Conservation (phyloP, 2,797 vertebrate species). For the Sebastes matsubarae region DNA sequence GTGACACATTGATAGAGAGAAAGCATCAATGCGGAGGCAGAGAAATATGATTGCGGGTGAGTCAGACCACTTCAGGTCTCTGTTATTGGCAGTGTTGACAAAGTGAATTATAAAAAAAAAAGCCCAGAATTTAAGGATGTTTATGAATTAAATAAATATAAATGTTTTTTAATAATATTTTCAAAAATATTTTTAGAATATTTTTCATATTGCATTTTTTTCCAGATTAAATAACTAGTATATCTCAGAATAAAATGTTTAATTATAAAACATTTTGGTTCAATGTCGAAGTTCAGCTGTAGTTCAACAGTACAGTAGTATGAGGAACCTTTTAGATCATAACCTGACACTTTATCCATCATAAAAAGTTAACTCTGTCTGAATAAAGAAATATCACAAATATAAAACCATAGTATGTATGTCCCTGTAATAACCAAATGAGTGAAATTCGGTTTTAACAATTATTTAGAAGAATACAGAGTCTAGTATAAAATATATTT, state of each 20-base stretch:
- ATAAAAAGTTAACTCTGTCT: background rate
- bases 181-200: background rate
- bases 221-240: background rate
- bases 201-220: background rate
- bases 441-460: background rate
- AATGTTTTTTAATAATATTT: background rate
- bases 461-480: background rate
- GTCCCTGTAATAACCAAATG: background rate
- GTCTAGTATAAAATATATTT: background rate
- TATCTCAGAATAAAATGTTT: background rate
- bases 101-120: background rate
- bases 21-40: constrained; percentile 12
- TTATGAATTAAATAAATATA: background rate
- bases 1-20: constrained; percentile 10
- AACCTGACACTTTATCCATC: background rate
- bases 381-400: background rate
- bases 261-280: background rate
- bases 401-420: background rate
- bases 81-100: background rate
- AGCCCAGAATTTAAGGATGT: background rate
- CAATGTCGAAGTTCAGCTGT: background rate
- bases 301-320: background rate
- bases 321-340: background rate
- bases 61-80: constrained; percentile 15
- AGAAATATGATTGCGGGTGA: constrained; percentile 59